Base-by-base conservation (phyloP, 2,888 invertebrate species). In the Drosophila formosana region DNA sequence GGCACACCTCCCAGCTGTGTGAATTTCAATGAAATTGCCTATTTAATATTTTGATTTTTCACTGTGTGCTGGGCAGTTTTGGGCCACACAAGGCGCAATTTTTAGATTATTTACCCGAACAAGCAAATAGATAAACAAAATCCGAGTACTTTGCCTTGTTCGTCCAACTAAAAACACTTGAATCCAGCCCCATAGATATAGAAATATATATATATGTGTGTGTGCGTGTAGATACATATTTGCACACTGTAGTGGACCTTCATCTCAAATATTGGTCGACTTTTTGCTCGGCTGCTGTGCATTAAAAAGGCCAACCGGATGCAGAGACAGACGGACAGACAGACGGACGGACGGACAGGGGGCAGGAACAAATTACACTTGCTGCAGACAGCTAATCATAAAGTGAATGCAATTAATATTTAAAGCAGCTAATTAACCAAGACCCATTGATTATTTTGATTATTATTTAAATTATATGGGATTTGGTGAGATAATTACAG, bases 111-210 rank as follows among this genome's bases (percentile, higher is more conserved):
- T 82, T 88, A 67, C 68, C 43, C 51, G 57, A 56, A 49, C 60
- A 60, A 49, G 47, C 50, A 64, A 80, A 49, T 50, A 57, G 53
- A 62, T 69, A 82, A 88, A 77, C 89, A 82, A 66, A 80, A 67
- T 67, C 53, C 58, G 41, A 26, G 52, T 69, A 52, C 58, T 60
- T 60, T 34, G 45, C 53, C 37, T 49, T 37, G 46, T 61, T 34
- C 43, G 30, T 9, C 18, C 50, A 56, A 47, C 49, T 56, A 63
- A 65, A 74, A 73, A 56, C 78, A 73, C 73, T 77, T 74, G 18
- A 64, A 45, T 62, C 51, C 37, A 67, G n/a, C 34, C 5, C 4
- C 28, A 43, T 45, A 41, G 23, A 34, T 49, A 3, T 7, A 5
- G 30, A 13, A 34, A 25, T 25, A 34, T 4, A 43, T 32, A 52